Evolutionary conservation across 1,140 invertebrate species (phyloP).

Genomic region (Sycobia sp.): DNA sequence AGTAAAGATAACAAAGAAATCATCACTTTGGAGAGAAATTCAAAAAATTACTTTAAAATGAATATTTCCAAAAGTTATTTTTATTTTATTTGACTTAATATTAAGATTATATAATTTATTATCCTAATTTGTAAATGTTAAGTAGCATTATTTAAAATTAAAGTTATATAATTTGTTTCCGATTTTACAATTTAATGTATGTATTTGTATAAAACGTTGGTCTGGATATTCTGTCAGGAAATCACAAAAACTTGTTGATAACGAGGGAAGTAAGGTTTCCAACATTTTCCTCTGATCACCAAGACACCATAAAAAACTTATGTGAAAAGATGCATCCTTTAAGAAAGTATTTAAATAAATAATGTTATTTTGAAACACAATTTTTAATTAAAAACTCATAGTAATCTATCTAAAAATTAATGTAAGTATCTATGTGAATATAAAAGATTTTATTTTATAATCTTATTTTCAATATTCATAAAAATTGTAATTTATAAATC

Average conservation of each 20-base stretch:
- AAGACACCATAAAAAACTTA: conserved; percentile 71
- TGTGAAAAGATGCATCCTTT: conserved; percentile 73
- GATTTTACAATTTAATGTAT: conserved; percentile 56
- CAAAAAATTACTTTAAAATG: too few relatives aligned
- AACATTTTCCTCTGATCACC: conserved; percentile 65
- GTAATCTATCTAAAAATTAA: too few relatives aligned
- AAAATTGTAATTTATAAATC: too few relatives aligned
- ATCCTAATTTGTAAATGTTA: not conserved
- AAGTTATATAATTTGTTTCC: conserved; percentile 58
- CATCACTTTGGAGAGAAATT: too few relatives aligned
- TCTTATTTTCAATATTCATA: too few relatives aligned
- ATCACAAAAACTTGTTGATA: conserved; percentile 55
- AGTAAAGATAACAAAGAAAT: too few relatives aligned
- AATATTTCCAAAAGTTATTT: not conserved
- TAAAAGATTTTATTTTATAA: not conserved
- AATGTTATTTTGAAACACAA: too few relatives aligned
- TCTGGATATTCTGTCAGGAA: conserved; percentile 49
- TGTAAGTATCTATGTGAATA: not conserved
- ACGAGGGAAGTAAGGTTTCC: conserved; percentile 50
- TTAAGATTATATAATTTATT: conserved; percentile 19
- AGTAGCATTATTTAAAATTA: conserved; percentile 39
- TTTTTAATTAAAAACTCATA: too few relatives aligned
- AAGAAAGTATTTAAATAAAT: conserved; percentile 5
- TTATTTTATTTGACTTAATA: too few relatives aligned
- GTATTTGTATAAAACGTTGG: conserved; percentile 46